Conservation (phyloP, 35 echinoderm and acorn worm species). For the Anneissia japonica region DNA sequence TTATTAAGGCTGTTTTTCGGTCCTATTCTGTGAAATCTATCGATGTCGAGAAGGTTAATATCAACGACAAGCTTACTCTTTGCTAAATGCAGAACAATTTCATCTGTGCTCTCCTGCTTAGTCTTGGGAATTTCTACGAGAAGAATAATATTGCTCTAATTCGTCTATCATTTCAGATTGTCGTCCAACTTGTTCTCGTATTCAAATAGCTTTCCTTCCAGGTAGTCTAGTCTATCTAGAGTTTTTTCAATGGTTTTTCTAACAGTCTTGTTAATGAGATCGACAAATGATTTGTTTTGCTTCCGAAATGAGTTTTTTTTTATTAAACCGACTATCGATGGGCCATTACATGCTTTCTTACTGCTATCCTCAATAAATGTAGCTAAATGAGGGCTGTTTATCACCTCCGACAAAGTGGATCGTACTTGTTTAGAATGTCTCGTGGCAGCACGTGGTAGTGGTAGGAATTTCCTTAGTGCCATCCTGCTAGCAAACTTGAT, state of each 20-base stretch:
- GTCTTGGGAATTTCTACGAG: background rate
- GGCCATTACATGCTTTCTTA: background rate
- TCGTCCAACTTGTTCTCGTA: background rate
- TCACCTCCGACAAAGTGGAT: too few species aligned
- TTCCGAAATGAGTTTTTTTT: too few species aligned
- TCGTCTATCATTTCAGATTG: background rate
- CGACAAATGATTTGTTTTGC: background rate
- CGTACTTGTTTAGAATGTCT: too few species aligned
- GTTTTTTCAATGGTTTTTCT: background rate
- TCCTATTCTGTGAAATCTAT: slow-evolving; percentile 8
- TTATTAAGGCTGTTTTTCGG: background rate
- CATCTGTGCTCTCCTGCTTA: background rate
- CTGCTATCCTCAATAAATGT: background rate
- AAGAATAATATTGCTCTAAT: slow-evolving; percentile 10
- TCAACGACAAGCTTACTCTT: background rate
- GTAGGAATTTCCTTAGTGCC: too few species aligned
- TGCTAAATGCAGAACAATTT: background rate
- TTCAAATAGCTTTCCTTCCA: background rate
- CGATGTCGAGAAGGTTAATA: background rate
- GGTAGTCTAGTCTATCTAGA: background rate
- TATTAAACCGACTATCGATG: background rate
- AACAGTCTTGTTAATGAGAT: background rate
- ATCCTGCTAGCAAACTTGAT: too few species aligned
- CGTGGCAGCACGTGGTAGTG: too few species aligned
- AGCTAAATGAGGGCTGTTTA: background rate